Evolutionary conservation across 2,888 invertebrate genomes (phyloP), one percentile per base, ranked within the genome.

Genomic region (Drosophila atroscutellata): DNA sequence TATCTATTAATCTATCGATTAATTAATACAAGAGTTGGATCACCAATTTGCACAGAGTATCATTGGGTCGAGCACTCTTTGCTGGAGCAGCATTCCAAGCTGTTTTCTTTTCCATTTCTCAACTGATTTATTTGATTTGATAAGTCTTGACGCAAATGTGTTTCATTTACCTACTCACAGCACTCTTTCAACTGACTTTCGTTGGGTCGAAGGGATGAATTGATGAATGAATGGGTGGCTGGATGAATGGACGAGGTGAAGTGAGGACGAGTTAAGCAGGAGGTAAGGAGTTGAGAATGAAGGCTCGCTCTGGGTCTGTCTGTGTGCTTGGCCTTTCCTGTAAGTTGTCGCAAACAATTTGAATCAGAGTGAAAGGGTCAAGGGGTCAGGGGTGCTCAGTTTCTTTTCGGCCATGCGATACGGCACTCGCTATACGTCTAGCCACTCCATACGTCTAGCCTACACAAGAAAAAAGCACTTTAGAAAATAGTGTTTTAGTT

Each of bases 101-200:
- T 57, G 56, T 36, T 67, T 36, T 42, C 52, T 68, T 58, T 54
- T 24, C 45, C 20, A 56, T 55, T 63, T 47, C 20, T 64, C 70
- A 52, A 39, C 78, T 76, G 86, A 85, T 86, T 86, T 83, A 88
- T 88, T 88, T 86, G 83, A 78, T 81, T 83, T 81, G 75, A 83
- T 81, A 78, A 83, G 79, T 69, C 83, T 69, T 78, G 81, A 83
- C 73, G 83, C 78, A 84, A 88, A 86, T 88, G 89, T 75, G 70
- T 75, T 83, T 83, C 69, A 83, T 85, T 85, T 77, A 71, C 77
- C 77, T 68, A 72, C 65, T 60, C 57, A 36, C 28, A 34, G 26
- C 42, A 37, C 62, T 39, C 62, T 54, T 51, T 51, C 50, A 37
- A 59, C 61, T 42, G 49, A 58, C 42, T 64, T 64, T 45, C 42